phyloP scores from a whole-genome alignment of 1,140 invertebrate genomes.

The Ceratina japonica region DNA sequence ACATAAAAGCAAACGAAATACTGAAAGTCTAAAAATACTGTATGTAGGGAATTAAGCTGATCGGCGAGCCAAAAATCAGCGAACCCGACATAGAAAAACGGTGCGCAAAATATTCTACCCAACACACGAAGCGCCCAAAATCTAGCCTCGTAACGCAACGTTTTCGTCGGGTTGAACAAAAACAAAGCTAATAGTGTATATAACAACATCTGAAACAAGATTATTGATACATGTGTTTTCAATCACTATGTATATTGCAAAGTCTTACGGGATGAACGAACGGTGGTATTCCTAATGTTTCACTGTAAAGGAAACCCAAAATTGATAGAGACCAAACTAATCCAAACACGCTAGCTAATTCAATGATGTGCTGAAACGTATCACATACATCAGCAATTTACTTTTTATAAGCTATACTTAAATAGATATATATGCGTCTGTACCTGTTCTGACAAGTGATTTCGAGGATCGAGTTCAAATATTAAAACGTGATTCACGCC shows the following conservation, averaged over 20 bases:
- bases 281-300: slow-evolving; percentile 86
- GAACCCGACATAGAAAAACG: slow-evolving; percentile 92
- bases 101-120: slow-evolving; percentile 87
- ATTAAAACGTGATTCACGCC: slow-evolving; percentile 96
- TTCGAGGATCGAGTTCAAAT: slow-evolving; percentile 94
- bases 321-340: slow-evolving; percentile 90
- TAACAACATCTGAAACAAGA: slow-evolving; percentile 75
- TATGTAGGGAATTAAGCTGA: slow-evolving; percentile 91
- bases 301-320: slow-evolving; percentile 85
- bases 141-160: slow-evolving; percentile 88
- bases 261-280: slow-evolving; percentile 86
- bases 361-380: slow-evolving; percentile 87
- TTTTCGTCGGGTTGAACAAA: slow-evolving; percentile 89
- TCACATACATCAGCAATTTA: background rate
- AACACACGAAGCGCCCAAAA: slow-evolving; percentile 81
- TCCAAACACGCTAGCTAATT: slow-evolving; percentile 91
- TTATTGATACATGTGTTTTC: background rate
- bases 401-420: background rate
- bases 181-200: slow-evolving; percentile 86
- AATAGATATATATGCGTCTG: background rate
- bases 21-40: slow-evolving; percentile 89
- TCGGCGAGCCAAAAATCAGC: slow-evolving; percentile 97
- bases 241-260: background rate
- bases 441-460: slow-evolving; percentile 89
- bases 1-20: slow-evolving; percentile 86